Conservation (phyloP, 2,797 vertebrate species). For the Hylomyscus alleni region DNA sequence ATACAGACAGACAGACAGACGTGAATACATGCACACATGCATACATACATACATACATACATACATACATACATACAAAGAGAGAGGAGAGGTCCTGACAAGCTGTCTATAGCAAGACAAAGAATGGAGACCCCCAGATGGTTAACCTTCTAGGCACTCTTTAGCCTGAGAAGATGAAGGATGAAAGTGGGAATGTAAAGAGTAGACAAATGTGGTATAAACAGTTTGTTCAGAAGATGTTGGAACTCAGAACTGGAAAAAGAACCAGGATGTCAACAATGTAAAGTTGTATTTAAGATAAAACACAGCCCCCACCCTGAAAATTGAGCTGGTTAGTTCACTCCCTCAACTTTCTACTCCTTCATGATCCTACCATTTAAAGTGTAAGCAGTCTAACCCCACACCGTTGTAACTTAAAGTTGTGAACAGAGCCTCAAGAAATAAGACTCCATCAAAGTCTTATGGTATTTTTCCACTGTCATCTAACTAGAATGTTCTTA, state of each 20-base stretch:
- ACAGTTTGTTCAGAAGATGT: neutral
- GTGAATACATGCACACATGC: neutral
- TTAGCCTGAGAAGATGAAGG: neutral
- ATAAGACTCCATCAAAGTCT: neutral
- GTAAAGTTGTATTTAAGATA: neutral
- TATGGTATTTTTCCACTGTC: neutral
- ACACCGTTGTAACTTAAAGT: neutral
- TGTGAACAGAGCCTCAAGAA: neutral
- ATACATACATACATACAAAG: neutral
- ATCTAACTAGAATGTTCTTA: neutral
- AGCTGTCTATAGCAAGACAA: neutral
- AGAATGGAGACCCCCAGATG: fast-evolving
- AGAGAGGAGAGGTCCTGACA: neutral
- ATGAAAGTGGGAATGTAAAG: neutral
- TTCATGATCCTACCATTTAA: neutral
- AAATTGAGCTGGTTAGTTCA: neutral
- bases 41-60: neutral
- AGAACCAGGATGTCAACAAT: neutral
- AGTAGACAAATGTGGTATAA: neutral
- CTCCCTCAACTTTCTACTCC: neutral
- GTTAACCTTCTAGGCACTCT: neutral
- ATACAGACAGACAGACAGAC: neutral
- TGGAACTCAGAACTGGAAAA: neutral
- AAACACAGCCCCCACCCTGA: neutral
- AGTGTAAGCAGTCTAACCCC: neutral